A percentile compares a stretch with the other conserved stretches of the same genome.
These are phyloP conservation scores for Pipistrellus pipistrellus DNA, from an alignment of 2,797 vertebrate species.

Conservation along the genomic window DNA sequence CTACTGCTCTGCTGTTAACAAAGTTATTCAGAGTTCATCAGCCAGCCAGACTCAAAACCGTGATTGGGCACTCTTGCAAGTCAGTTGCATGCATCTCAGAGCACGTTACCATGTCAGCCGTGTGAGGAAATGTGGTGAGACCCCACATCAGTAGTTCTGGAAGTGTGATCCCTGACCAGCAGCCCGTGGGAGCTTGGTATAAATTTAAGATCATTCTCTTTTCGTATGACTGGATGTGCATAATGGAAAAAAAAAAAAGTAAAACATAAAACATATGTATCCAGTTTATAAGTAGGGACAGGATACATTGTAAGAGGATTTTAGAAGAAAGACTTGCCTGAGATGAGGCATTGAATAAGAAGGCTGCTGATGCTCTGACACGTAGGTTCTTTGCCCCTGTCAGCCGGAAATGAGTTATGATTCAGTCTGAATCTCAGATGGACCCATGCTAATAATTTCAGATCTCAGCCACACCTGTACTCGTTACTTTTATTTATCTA, in stretches of 20 bases:
- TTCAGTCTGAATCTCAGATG: not conserved
- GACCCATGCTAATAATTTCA: not conserved
- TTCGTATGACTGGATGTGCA: not conserved
- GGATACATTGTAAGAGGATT: not conserved
- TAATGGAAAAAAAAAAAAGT: not conserved
- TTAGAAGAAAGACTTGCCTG: not conserved
- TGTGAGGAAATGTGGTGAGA: not conserved
- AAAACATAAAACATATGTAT: not conserved
- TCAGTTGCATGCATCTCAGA: not conserved
- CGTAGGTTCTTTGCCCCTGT: not conserved
- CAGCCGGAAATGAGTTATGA: not conserved
- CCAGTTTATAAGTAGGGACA: not conserved
- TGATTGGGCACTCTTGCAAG: not conserved
- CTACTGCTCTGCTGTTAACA: conserved; percentile 67
- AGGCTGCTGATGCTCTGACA: not conserved
- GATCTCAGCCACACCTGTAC: not conserved
- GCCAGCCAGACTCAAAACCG: not conserved
- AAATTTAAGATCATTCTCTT: not conserved
- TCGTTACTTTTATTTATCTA: not conserved
- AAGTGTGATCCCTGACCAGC: not conserved
- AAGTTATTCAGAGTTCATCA: conserved; percentile 32
- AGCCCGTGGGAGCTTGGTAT: not conserved
- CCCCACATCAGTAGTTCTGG: not conserved
- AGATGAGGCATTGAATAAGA: not conserved
- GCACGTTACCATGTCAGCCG: not conserved